Evolutionary conservation across 2,797 vertebrate species (phyloP), one percentile per base, ranked within the genome.

Genomic region (Lemur catta): DNA sequence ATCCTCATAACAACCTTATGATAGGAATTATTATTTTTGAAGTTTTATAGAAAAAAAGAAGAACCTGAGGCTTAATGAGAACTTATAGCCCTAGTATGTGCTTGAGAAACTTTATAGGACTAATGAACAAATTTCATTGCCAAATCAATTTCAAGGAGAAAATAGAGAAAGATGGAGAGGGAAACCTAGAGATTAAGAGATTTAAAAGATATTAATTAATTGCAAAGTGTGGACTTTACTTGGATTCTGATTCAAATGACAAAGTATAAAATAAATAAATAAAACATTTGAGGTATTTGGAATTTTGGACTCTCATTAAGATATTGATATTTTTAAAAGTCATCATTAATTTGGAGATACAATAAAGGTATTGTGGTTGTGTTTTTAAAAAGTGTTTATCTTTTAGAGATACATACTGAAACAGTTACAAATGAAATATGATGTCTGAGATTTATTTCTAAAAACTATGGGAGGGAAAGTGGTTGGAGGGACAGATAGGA

Each of bases 21-120:
- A 46, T 69, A 82, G 74, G 11, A 89, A 89, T 71, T 89, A 46
- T 85, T 84, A 35, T 82, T 89, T 95, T 89, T 33, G 50, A 43
- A 55, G 33, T 50, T 89, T 75, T 67, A 65, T 3, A 50, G n/a
- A 61, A 38, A 67, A 71, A 59, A 84, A 50, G 33, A 75, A 89
- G 46, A 48, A 80, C 26, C 24, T 48, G 14, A 86, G 74, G 26
- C 26, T 28, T 76, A 89, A 12, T 85, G 38, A 86, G 8, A 95
- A 89, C 57, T 72, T 26, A 63, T 48, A 88, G 74, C 74, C 12
- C 30, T 65, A 15, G 1, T 55, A 71, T 84, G 20, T 43, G 22
- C 18, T 75, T 50, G 20, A 33, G 15, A 95, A 94, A 89, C 9
- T 50, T 57, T 50, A 67, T 1, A 52, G 18, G 7, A 91, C 24